phyloP scores from a whole-genome alignment of 1,140 invertebrate species.

The Pseudoatta argentina region DNA sequence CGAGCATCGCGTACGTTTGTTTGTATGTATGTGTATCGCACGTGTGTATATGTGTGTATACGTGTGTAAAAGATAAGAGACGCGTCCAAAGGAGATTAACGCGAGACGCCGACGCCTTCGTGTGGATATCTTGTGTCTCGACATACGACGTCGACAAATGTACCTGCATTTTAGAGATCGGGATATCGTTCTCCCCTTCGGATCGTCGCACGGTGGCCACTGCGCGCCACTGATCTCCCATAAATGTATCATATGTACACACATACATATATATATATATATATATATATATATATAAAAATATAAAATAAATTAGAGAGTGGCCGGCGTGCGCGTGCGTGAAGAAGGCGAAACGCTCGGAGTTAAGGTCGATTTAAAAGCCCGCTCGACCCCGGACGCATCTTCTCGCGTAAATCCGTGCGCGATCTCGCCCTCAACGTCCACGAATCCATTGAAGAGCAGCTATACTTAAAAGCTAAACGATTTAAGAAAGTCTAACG shows the following conservation, averaged over 20 bases:
- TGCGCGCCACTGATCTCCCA: constrained; percentile 78
- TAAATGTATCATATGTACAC: constrained; percentile 73
- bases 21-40: neutral
- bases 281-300: neutral
- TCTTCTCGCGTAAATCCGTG: constrained; percentile 69
- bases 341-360: constrained; percentile 58
- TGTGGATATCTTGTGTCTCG: constrained; percentile 56
- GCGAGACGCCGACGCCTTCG: constrained; percentile 49
- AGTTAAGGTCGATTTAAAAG: constrained; percentile 60
- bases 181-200: constrained; percentile 69
- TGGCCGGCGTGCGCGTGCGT: constrained; percentile 67
- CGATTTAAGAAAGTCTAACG: constrained; percentile 68
- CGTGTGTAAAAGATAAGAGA: neutral
- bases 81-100: constrained; percentile 29
- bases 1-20: neutral
- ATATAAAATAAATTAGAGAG: too few species aligned
- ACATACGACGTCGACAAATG: constrained; percentile 74
- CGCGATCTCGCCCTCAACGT: constrained; percentile 73
- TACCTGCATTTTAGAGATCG: constrained; percentile 77
- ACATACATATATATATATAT: constrained; percentile 59
- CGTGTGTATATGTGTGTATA: neutral
- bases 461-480: constrained; percentile 75
- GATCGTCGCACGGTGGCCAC: constrained; percentile 67
- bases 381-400: constrained; percentile 63
- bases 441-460: constrained; percentile 67